Percentiles rank a stretch among this genome's conserved stretches.
Conservation (phyloP, 2,113 vertebrate species). For the Regulus satrapa region DNA sequence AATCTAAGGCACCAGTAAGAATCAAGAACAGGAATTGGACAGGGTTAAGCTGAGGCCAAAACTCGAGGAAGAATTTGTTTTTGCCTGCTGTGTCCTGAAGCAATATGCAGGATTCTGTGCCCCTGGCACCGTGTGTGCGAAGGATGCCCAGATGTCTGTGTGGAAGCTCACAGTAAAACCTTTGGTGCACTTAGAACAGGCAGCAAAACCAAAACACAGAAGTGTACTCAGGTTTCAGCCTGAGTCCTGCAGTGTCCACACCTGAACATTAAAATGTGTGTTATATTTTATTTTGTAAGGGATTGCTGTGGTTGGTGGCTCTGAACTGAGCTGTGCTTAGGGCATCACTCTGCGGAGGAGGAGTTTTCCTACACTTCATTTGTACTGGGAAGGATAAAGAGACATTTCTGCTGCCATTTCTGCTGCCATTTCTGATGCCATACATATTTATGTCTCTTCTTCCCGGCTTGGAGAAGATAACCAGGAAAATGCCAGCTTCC, state of each 20-base stretch:
- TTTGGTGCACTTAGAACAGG: not conserved
- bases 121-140: no score
- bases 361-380: not conserved
- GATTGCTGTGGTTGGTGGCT: not conserved
- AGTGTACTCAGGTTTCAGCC: rapidly evolving
- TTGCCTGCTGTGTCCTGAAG: not conserved
- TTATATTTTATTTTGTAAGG: not conserved
- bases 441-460: not conserved
- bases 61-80: rapidly evolving
- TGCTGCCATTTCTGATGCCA: not conserved
- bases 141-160: not conserved
- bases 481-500: not conserved
- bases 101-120: rapidly evolving
- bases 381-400: not conserved
- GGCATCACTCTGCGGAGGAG: not conserved
- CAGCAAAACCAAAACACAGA: not conserved
- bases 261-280: rapidly evolving
- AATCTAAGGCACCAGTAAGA: not conserved
- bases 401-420: not conserved
- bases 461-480: not conserved
- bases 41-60: not conserved
- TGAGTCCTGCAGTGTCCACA: rapidly evolving
- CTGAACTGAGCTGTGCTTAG: not conserved
- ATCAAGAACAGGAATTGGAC: not conserved
- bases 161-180: not conserved